Evolutionary conservation across 2,888 invertebrate species (phyloP).

Genomic region (Tetranychus truncatus): DNA sequence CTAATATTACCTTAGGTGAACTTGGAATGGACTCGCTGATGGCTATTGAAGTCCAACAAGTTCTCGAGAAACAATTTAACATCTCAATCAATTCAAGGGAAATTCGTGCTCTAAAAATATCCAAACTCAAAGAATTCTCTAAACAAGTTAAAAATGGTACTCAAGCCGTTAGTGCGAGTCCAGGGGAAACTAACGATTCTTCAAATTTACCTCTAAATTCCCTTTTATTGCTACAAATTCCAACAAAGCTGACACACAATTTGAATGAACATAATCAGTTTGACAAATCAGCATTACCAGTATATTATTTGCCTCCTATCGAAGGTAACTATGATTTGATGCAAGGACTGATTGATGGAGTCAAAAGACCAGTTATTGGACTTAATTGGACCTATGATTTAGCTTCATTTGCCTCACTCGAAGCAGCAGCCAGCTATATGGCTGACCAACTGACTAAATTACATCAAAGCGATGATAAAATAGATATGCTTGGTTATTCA

Average conservation of each 20-base stretch:
- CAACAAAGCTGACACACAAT: neutral
- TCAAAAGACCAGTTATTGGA: constrained; percentile 3
- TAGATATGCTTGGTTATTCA: constrained; percentile 2
- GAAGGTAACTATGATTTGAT: neutral
- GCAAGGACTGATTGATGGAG: neutral
- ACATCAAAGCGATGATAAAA: neutral
- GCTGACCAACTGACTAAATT: neutral
- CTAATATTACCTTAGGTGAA: constrained; percentile 62
- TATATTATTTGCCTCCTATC: neutral
- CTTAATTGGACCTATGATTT: constrained; percentile 9
- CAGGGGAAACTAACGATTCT: neutral
- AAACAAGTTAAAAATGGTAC: neutral
- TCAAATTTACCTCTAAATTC: neutral
- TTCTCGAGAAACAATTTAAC: constrained; percentile 70
- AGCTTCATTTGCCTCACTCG: neutral
- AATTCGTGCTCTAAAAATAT: constrained; percentile 50
- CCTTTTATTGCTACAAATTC: neutral
- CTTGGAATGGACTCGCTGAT: constrained; percentile 93
- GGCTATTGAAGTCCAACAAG: constrained; percentile 77
- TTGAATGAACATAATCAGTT: neutral
- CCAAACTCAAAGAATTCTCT: neutral
- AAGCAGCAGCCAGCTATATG: neutral
- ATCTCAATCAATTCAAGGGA: constrained; percentile 72
- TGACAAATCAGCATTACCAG: neutral
- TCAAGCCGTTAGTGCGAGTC: neutral